These are phyloP conservation scores for Ceyx melanurus DNA, from an alignment of 2,113 vertebrate species.

Conservation along the genomic window DNA sequence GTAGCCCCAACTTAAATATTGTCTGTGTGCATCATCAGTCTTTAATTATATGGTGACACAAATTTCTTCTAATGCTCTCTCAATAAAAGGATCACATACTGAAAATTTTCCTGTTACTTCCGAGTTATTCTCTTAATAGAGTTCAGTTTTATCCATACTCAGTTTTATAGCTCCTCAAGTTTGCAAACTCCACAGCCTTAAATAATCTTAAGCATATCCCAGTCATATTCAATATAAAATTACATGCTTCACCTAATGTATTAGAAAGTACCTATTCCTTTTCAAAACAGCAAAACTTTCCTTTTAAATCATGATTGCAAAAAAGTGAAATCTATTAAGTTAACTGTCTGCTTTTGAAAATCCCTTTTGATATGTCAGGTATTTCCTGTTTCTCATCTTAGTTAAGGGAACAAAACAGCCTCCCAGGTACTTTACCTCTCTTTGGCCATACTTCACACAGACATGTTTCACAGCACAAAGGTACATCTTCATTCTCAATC, in stretches of 20 bases:
- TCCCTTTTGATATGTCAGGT: too few species aligned
- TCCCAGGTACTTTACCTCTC: background rate
- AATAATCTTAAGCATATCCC: background rate
- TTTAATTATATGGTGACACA: background rate
- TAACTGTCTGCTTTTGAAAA: background rate
- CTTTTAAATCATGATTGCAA: background rate
- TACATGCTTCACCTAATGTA: background rate
- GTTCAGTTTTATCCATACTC: background rate
- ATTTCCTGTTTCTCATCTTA: background rate
- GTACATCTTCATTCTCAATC: background rate
- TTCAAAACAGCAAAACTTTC: background rate
- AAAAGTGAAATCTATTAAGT: background rate
- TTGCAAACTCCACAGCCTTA: background rate
- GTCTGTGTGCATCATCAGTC: background rate
- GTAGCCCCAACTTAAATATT: background rate
- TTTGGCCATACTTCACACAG: rapidly evolving
- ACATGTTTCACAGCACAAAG: rapidly evolving
- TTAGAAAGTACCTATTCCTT: background rate
- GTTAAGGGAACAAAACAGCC: background rate
- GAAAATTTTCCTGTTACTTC: background rate
- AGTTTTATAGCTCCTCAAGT: background rate
- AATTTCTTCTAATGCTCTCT: background rate
- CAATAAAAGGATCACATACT: background rate
- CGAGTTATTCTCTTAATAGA: background rate
- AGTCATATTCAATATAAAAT: background rate